phyloP scores from a whole-genome alignment of 1,140 invertebrate species.

The Ceratosolen fusciceps region DNA sequence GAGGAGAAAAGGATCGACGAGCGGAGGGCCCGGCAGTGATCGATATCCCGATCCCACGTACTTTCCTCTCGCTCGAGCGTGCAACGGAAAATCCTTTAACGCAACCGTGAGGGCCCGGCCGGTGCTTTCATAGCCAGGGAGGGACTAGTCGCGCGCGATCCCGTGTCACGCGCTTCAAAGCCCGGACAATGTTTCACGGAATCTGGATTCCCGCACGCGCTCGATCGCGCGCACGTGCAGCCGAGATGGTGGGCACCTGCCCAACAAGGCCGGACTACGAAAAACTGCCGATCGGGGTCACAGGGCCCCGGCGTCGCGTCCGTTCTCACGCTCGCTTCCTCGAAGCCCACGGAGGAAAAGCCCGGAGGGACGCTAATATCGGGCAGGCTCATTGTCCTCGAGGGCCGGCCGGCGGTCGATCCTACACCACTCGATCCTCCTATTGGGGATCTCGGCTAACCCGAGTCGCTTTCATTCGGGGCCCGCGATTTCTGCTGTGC shows the following conservation, averaged over 20 bases:
- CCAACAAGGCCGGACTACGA: constrained; percentile 11
- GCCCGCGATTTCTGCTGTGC: too few species aligned
- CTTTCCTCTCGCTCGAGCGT: too few species aligned
- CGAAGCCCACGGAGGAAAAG: neutral
- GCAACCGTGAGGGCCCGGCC: constrained; percentile 24
- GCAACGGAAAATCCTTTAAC: constrained; percentile 55
- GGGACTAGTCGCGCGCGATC: constrained; percentile 29
- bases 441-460: too few species aligned
- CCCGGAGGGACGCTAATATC: neutral
- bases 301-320: too few species aligned
- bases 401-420: constrained; percentile 5
- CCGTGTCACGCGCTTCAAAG: constrained; percentile 48
- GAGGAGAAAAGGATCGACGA: too few species aligned
- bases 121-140: constrained; percentile 51
- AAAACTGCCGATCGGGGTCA: constrained; percentile 46
- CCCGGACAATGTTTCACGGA: constrained; percentile 58
- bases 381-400: neutral
- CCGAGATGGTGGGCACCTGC: neutral
- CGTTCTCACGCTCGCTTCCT: constrained; percentile 57
- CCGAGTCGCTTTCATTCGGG: too few species aligned
- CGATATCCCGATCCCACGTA: too few species aligned
- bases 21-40: too few species aligned
- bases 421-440: too few species aligned
- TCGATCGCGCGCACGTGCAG: neutral
- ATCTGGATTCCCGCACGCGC: constrained; percentile 51